phyloP scores from a whole-genome alignment of 2,797 vertebrate genomes.

The Macroramphosus scolopax region DNA sequence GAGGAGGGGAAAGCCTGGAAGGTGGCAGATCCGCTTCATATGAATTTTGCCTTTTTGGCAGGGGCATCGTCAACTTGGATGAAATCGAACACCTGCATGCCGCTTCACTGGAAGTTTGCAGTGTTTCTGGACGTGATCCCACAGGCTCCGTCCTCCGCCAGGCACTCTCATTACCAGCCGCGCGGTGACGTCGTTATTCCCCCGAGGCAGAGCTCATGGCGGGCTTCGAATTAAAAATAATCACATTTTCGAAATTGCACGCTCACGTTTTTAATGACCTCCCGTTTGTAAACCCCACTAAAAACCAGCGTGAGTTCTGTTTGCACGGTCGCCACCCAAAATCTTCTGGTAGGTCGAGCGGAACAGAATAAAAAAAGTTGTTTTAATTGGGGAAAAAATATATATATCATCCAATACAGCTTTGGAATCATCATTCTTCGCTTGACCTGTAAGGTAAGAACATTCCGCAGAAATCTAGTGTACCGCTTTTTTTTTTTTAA shows the following conservation, averaged over 20 bases:
- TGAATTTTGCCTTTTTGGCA: constrained; percentile 62
- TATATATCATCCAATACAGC: not conserved
- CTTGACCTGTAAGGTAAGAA: constrained; percentile 19
- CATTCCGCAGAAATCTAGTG: constrained; percentile 11
- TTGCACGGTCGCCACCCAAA: constrained; percentile 28
- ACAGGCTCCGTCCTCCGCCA: constrained; percentile 45
- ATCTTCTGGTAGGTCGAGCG: constrained; percentile 23
- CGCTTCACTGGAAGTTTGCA: constrained; percentile 45
- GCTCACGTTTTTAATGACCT: constrained; percentile 49
- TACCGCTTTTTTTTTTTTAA: constrained; percentile 18
- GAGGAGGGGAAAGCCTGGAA: constrained; percentile 38
- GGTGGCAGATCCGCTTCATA: constrained; percentile 62
- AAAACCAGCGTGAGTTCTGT: constrained; percentile 43
- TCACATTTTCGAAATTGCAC: constrained; percentile 41
- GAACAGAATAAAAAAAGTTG: constrained; percentile 6
- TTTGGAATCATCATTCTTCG: constrained; percentile 1
- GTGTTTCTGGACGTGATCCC: constrained; percentile 59
- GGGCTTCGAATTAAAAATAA: constrained; percentile 37
- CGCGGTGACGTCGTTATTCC: constrained; percentile 57
- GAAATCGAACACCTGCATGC: constrained; percentile 55
- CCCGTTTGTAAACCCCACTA: constrained; percentile 42
- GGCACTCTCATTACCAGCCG: constrained; percentile 39
- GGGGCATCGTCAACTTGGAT: constrained; percentile 42
- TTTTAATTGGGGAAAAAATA: no score
- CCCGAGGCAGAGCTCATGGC: constrained; percentile 40